Base-by-base conservation (phyloP, 2,888 invertebrate genomes). In the Hirtodrosophila histrioides region DNA sequence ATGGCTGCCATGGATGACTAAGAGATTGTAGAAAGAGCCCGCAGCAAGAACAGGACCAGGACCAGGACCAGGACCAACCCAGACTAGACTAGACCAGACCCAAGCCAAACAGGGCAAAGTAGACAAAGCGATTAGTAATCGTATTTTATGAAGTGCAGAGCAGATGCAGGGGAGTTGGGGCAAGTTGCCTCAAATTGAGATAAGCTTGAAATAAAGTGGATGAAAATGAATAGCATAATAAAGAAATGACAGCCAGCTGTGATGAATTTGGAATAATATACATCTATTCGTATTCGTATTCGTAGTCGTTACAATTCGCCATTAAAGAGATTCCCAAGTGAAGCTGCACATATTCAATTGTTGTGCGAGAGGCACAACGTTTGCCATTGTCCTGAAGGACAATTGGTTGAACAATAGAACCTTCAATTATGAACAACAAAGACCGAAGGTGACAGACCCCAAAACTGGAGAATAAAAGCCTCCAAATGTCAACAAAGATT, bases 61-160 rank as follows among this genome's bases (percentile, higher is more conserved):
- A 8, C 49, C 46, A 56, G 55, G 27, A 24, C 40, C 54, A 24
- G 64, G 43, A 45, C 45, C 44, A 46, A 51, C 48, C 7, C 35
- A 56, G 23, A 49, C 23, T 49, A 43, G 31, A 40, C 11, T 10
- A 35, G 17, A 10, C 11, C 29, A 3, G 23, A 40, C 40, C 43
- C 48, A 62, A 50, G 31, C 27, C 36, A 31, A 41, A 41, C 57
- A 45, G 31, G 39, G 54, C 40, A 35, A 33, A 12, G 70, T 41
- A 69, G 86, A 84, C 81, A 84, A 82, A 83, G 80, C 86, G 80
- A 81, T 81, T 81, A 81, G 86, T 81, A 86, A 68, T 86, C 77
- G 69, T 67, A 70, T 75, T 73, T 75, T 51, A 75, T 69, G 62
- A 62, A 79, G 74, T 69, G 76, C 64, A 56, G 53, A 29, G 33